Evolutionary conservation across 2,888 invertebrate genomes (phyloP).

Genomic region (Drosophila trichaetosa): DNA sequence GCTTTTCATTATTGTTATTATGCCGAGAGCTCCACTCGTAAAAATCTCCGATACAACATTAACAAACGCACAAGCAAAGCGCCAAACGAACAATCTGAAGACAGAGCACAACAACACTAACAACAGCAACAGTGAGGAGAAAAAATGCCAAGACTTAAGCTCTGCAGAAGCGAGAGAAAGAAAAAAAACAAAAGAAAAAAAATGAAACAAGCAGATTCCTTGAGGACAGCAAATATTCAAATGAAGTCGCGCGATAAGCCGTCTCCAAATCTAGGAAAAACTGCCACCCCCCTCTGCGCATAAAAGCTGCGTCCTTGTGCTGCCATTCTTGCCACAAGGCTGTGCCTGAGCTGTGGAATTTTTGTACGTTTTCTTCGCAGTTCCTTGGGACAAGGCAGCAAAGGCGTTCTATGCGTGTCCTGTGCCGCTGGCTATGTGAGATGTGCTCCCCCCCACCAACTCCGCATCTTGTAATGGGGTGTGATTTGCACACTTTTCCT

Average conservation of each 20-base stretch:
- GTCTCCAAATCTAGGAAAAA: conserved; percentile 84
- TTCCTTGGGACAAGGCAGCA: conserved; percentile 18
- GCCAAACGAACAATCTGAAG: conserved; percentile 17
- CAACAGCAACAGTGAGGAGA: conserved; percentile 2
- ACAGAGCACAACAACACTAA: conserved; percentile 12
- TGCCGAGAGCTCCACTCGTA: conserved; percentile 73
- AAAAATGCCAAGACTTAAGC: conserved; percentile 54
- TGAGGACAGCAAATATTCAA: conserved; percentile 79
- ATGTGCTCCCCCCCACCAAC: conserved; percentile 2
- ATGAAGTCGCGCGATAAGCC: conserved; percentile 84
- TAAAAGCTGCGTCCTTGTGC: not conserved
- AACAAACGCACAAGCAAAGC: conserved; percentile 83
- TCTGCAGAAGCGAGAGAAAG: conserved; percentile 7
- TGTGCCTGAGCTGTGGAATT: conserved; percentile 42
- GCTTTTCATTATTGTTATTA: conserved; percentile 84
- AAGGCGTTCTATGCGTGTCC: conserved; percentile 53
- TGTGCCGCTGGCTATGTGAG: conserved; percentile 36
- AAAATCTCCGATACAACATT: conserved; percentile 83
- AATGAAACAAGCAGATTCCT: conserved; percentile 39
- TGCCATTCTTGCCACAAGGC: conserved; percentile 3
- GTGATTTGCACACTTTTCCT: conserved; percentile 80
- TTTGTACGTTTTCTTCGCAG: conserved; percentile 18
- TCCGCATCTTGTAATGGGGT: conserved; percentile 74
- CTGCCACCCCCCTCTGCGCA: conserved; percentile 40
- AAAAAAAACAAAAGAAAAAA: conserved; percentile 2